Percentiles rank a stretch among this genome's conserved stretches.
Evolutionary conservation across 2,888 invertebrate species (phyloP).

Genomic region (Synergus umbraculus): DNA sequence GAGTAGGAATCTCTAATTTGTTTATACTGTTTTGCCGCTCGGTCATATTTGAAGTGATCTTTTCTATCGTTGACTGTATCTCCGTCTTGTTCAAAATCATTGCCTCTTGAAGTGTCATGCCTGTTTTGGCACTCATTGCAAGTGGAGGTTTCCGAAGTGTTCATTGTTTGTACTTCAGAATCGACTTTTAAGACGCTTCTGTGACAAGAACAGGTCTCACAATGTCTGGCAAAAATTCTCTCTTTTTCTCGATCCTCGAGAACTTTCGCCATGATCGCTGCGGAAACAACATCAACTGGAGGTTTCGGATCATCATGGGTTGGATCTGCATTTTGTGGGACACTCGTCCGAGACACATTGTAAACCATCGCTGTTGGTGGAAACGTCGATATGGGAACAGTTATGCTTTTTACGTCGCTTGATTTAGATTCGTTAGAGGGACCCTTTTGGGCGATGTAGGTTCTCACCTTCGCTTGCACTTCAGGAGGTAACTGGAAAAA

Average conservation of each 20-base stretch:
- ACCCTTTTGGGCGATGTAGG: constrained; percentile 84
- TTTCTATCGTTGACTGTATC: constrained; percentile 31
- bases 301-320: constrained; percentile 81
- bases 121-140: constrained; percentile 55
- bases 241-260: constrained; percentile 92
- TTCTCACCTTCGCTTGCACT: constrained; percentile 92
- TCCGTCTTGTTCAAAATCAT: constrained; percentile 33
- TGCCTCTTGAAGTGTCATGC: neutral
- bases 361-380: constrained; percentile 92
- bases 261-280: constrained; percentile 94
- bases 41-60: constrained; percentile 48
- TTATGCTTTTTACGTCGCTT: constrained; percentile 82
- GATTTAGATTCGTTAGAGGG: constrained; percentile 78
- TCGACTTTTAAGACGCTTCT: constrained; percentile 71
- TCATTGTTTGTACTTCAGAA: constrained; percentile 70
- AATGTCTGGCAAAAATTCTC: constrained; percentile 87
- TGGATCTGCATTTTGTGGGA: constrained; percentile 76
- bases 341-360: constrained; percentile 72
- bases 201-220: constrained; percentile 88
- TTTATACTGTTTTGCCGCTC: constrained; percentile 43
- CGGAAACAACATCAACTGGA: constrained; percentile 88
- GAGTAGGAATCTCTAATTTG: constrained; percentile 55
- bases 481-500: constrained; percentile 89
- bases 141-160: constrained; percentile 32
- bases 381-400: constrained; percentile 88